These are phyloP conservation scores for Melieria picta DNA, from an alignment of 2,888 invertebrate species.

Conservation along the genomic window DNA sequence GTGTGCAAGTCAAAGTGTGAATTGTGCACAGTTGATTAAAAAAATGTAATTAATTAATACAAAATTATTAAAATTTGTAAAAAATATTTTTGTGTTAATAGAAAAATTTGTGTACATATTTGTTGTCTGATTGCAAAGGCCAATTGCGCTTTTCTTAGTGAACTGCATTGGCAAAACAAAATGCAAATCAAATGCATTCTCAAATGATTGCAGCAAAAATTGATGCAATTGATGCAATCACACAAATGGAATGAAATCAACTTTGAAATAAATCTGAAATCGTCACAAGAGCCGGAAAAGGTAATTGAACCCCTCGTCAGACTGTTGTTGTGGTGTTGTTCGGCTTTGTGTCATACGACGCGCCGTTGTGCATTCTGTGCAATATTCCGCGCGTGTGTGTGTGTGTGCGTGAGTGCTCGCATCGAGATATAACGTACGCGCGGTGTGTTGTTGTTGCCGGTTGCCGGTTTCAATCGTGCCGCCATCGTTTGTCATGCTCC, in stretches of 20 bases:
- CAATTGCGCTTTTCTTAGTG: no score
- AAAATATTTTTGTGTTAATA: no score
- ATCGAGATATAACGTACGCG: slow-evolving; percentile 1
- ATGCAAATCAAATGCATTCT: no score
- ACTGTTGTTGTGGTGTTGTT: neutral
- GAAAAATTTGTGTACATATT: no score
- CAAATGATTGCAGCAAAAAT: no score
- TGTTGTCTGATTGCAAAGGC: no score
- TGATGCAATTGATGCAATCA: neutral
- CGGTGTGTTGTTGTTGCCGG: neutral
- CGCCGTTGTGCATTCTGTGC: neutral
- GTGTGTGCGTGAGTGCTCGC: slow-evolving; percentile 15
- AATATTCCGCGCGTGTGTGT: slow-evolving; percentile 6
- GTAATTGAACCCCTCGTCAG: slow-evolving; percentile 20
- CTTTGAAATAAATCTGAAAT: slow-evolving; percentile 5
- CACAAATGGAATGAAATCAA: neutral
- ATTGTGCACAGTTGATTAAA: no score
- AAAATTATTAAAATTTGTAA: no score
- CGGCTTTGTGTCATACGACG: slow-evolving; percentile 23
- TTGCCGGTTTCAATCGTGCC: neutral
- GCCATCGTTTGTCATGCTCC: slow-evolving; percentile 6
- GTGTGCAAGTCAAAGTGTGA: no score
- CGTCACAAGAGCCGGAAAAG: neutral
- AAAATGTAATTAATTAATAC: no score
- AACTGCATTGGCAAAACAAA: no score